Conservation (phyloP, 2,797 vertebrate genomes). For the Mormyrops attenuatus region DNA sequence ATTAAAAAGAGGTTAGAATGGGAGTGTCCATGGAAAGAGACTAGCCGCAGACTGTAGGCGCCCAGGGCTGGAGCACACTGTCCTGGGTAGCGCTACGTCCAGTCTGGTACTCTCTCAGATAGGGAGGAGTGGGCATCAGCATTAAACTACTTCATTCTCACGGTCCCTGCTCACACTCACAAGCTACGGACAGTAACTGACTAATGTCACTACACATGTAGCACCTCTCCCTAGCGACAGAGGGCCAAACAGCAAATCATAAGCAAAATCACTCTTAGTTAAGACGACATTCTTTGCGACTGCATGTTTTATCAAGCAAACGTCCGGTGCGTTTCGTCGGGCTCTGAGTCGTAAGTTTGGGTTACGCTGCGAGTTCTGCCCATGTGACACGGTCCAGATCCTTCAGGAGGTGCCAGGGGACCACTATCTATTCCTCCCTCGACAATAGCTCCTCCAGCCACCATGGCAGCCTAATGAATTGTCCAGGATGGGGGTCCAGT, state of each 20-base stretch:
- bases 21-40: background rate
- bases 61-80: background rate
- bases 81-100: background rate
- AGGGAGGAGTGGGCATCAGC: background rate
- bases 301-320: background rate
- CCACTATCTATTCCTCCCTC: conserved; percentile 9
- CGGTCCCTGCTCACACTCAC: background rate
- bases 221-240: conserved; percentile 26
- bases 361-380: background rate
- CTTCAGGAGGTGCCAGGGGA: conserved; percentile 4
- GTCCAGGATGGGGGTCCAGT: conserved; percentile 15
- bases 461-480: conserved; percentile 27
- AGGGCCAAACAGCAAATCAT: background rate
- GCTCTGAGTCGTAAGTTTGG: background rate
- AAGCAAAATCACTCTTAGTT: background rate
- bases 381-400: background rate
- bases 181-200: background rate
- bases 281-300: background rate
- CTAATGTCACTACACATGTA: background rate
- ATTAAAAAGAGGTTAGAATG: background rate
- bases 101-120: background rate
- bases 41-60: background rate
- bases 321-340: background rate
- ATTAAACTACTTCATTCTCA: background rate
- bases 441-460: conserved; percentile 11